A percentile compares a stretch with the other conserved stretches of the same genome.
Conservation (phyloP, 2,113 vertebrate genomes). For the Oophaga pumilio region DNA sequence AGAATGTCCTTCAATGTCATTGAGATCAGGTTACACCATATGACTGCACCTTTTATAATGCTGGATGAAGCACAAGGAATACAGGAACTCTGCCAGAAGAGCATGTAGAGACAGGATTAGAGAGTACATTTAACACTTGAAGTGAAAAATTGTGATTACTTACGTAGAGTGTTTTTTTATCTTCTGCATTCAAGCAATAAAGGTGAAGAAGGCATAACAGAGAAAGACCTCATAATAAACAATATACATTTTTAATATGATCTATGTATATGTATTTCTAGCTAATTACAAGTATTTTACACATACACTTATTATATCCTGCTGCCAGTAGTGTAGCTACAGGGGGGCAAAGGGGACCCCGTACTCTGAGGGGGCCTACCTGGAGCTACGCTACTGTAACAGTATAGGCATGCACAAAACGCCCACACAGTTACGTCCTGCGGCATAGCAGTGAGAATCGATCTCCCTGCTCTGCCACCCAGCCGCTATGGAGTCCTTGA, state of each 20-base stretch:
- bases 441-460: too few species aligned
- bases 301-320: too few species aligned
- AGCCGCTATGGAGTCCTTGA: too few species aligned
- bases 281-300: too few species aligned
- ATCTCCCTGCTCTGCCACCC: too few species aligned
- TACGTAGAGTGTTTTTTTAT: background rate
- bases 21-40: conserved; percentile 47
- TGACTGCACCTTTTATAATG: conserved; percentile 37
- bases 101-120: conserved; percentile 33
- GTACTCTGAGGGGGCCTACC: too few species aligned
- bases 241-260: background rate
- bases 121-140: conserved; percentile 23
- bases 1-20: conserved; percentile 49
- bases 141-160: background rate
- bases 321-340: too few species aligned
- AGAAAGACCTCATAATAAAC: background rate
- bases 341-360: too few species aligned
- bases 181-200: background rate
- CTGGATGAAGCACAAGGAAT: conserved; percentile 27
- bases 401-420: too few species aligned
- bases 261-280: too few species aligned
- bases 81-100: conserved; percentile 28
- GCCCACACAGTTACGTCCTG: too few species aligned
- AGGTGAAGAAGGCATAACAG: background rate
- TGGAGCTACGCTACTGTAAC: too few species aligned